These are phyloP conservation scores for Grus americana DNA, from an alignment of 2,113 vertebrate species.

Conservation along the genomic window DNA sequence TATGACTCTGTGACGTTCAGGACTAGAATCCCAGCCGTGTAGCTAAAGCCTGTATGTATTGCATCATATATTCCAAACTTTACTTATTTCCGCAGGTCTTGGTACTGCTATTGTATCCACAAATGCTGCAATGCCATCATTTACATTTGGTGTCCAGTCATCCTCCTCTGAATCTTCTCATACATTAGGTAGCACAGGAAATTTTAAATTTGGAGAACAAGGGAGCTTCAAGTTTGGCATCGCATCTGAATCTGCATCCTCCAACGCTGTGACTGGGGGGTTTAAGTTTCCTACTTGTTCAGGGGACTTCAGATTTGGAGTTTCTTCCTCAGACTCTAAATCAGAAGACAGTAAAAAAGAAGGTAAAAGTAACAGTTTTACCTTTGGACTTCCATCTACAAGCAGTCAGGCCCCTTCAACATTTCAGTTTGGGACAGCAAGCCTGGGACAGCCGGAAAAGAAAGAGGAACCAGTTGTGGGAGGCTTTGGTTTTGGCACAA, in stretches of 20 bases:
- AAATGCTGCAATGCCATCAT: constrained; percentile 60
- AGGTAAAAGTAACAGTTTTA: constrained; percentile 76
- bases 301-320: constrained; percentile 77
- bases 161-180: constrained; percentile 72
- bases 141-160: constrained; percentile 77
- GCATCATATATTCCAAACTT: background rate
- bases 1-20: background rate
- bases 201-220: constrained; percentile 85
- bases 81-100: constrained; percentile 68
- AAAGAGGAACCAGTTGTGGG: constrained; percentile 71
- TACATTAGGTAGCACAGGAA: constrained; percentile 66
- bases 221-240: constrained; percentile 76
- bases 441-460: constrained; percentile 75
- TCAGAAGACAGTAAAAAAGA: constrained; percentile 80
- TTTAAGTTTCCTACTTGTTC: constrained; percentile 73
- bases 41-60: background rate
- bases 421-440: constrained; percentile 75
- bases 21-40: background rate
- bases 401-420: constrained; percentile 58
- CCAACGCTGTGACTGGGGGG: constrained; percentile 54
- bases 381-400: constrained; percentile 77
- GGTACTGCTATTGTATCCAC: constrained; percentile 64
- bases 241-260: constrained; percentile 67
- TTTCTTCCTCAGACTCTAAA: constrained; percentile 70
- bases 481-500: constrained; percentile 80